phyloP scores from a whole-genome alignment of 1,140 invertebrate genomes.

The Leptonema lineaticorne region DNA sequence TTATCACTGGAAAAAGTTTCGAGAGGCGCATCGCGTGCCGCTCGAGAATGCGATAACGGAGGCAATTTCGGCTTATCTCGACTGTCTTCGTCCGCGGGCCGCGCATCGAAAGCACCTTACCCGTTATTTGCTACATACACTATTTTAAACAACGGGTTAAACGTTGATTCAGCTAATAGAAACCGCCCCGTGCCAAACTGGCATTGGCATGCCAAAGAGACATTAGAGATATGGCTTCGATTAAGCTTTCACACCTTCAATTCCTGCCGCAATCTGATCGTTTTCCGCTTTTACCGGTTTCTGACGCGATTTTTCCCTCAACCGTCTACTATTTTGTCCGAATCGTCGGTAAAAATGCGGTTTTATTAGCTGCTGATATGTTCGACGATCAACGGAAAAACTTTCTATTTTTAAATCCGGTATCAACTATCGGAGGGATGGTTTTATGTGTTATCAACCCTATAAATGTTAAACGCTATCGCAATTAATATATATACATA shows the following conservation, averaged over 20 bases:
- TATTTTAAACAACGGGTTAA: not conserved
- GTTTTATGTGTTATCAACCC: too few relatives aligned
- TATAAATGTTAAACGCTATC: too few relatives aligned
- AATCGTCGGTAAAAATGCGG: too few relatives aligned
- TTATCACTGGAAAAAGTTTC: not conserved
- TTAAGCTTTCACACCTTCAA: conserved; percentile 21
- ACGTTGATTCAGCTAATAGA: conserved; percentile 11
- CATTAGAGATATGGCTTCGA: conserved; percentile 27
- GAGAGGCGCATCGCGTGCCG: not conserved
- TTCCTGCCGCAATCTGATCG: conserved; percentile 11
- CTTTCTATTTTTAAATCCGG: too few relatives aligned
- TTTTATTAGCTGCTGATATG: conserved; percentile 30
- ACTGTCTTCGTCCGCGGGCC: not conserved
- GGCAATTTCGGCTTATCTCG: conserved; percentile 12
- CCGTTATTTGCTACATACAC: too few relatives aligned
- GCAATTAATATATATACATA: too few relatives aligned
- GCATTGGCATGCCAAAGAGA: conserved; percentile 15
- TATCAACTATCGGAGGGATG: too few relatives aligned
- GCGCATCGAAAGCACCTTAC: not conserved
- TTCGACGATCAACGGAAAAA: too few relatives aligned
- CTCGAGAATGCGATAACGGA: not conserved
- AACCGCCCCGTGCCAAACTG: conserved; percentile 4
- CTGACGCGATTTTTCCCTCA: conserved; percentile 25
- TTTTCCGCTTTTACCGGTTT: conserved; percentile 24
- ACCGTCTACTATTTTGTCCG: conserved; percentile 5